Evolutionary conservation across 2,113 vertebrate genomes (phyloP), one percentile per base, ranked within the genome.

Genomic region (Malaclemys terrapin): DNA sequence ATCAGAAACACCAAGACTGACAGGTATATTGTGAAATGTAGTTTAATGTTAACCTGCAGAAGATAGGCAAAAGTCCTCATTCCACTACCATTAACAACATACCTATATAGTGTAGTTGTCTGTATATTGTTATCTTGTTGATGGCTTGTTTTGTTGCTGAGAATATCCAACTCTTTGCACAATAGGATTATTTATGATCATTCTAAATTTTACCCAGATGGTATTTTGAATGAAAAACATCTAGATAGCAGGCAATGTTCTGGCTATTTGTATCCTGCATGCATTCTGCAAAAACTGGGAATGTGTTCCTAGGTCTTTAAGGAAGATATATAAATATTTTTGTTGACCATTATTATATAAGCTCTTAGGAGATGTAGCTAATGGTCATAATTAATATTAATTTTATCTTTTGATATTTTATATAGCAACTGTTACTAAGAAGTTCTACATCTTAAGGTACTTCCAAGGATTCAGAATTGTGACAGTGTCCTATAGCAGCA

Each of bases 1-100:
- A 22, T 22, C n/a, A 75, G 50, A 93, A 93, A 82, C 72, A n/a
- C 5, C 76, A 81, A 86, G 45, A 65, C 53, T 72, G 35, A n/a
- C 19, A 38, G 54, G 80, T 54, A 29, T 90, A 96, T 97, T 95
- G 81, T 92, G 85, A 85, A 80, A 75, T 35, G 1, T 72, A 19
- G 31, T 90, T 5, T n/a, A 72, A 14, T 72, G 8, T n/a, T n/a
- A 79, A 82, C 50, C 82, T 92, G 85, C 10, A 84, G 95, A 69
- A 35, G 47, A 24, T 42, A 57, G 90, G 3, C 24, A 80, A 38
- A 50, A 14, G 49, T 80, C 4, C 1, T 14, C 8, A 11, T 80
- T 89, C 53, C 72, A 0, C 16, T 95, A 13, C 65, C 88, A 25
- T 5, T 88, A 47, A 14, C 84, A 49, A 54, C 13, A 1, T n/a